Evolutionary conservation across 2,797 vertebrate species (phyloP), one percentile per base, ranked within the genome.

Genomic region (Sternarchorhynchus goeldii): DNA sequence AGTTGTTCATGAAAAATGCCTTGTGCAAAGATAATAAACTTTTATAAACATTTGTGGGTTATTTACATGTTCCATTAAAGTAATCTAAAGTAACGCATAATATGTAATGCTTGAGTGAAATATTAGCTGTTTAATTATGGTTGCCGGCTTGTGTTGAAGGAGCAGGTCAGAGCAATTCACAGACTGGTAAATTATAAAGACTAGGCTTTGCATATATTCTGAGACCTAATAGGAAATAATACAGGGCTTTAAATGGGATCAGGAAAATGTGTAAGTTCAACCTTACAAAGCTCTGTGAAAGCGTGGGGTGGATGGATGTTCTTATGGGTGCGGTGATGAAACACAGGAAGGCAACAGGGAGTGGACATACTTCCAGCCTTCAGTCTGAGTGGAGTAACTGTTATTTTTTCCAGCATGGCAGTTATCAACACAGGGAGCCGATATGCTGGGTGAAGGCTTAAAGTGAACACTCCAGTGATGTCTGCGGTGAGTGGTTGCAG

Each of bases 381-480:
- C 77, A 87, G 76, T 64, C 55, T 16, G 53, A 86, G 87, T 16
- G 17, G 86, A 57, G 78, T 86, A 87, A 85, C 87, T 90, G 87
- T 85, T 85, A 77, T 80, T 80, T 74, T 83, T 80, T 80, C 81
- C 77, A 80, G 74, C 31, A 34, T 41, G 60, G 77, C 64, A 66
- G 78, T 65, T 77, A 76, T 80, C 39, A 63, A 76, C 64, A 72
- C 73, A 63, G 64, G 29, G 68, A 53, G 29, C 29, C 29, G 39
- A 29, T 71, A 34, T 57, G 32, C 21, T 14, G 45, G 45, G 45
- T 50, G 45, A 34, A 29, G 31, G 14, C 25, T 18, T 31, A 75
- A 73, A 17, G n/a, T 56, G 50, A 72, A n/a, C n/a, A 36, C n/a
- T 14, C 45, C 1, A 50, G 45, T 14, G 32, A 76, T 39, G 41